Base-by-base conservation (phyloP, 2,888 invertebrate species). In the Alsophila aescularia region DNA sequence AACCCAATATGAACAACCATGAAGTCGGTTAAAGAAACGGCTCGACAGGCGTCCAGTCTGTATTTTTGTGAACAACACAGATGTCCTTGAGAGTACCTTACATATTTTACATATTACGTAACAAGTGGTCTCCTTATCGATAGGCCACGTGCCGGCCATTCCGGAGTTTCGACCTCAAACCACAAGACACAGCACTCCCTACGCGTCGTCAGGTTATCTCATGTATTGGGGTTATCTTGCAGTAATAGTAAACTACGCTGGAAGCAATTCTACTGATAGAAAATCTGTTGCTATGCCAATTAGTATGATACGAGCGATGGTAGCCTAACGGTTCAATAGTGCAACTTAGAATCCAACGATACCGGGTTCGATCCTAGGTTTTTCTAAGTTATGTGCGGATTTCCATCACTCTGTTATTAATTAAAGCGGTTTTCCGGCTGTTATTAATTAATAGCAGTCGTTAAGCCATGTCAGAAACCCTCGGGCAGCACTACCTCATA, bases 221-320 rank as follows among this genome's bases (percentile, higher is more conserved):
- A 0, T 14, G 7, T 34, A 47, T 43, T 32, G 13, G 44, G 44
- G 57, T 62, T 66, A 63, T 66, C 24, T 2, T 62, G 41, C 42
- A 6, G 15, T 10, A 35, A 48, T 76, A 75, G 74, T 76, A 75
- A 70, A 73, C 69, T 72, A 71, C 60, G 53, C 44, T 64, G 40
- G 49, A 41, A 9, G 29, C 31, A 45, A 47, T 36, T 15, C 35
- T 29, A 14, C 13, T 47, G 43, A 52, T 57, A 49, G 51, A 15
- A 12, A 36, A 40, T 49, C 43, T 45, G 65, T 62, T 61, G 21
- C 64, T 56, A 69, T 52, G 64, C 49, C 41, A 50, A 52, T 52
- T 49, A 24, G n/a, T n/a, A n/a, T n/a, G n/a, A n/a, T n/a, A n/a
- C n/a, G n/a, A n/a, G n/a, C n/a, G n/a, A n/a, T n/a, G n/a, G n/a